Evolutionary conservation across 2,888 invertebrate species (phyloP), one percentile per base, ranked within the genome.

Genomic region (Boloria euphrosyne): DNA sequence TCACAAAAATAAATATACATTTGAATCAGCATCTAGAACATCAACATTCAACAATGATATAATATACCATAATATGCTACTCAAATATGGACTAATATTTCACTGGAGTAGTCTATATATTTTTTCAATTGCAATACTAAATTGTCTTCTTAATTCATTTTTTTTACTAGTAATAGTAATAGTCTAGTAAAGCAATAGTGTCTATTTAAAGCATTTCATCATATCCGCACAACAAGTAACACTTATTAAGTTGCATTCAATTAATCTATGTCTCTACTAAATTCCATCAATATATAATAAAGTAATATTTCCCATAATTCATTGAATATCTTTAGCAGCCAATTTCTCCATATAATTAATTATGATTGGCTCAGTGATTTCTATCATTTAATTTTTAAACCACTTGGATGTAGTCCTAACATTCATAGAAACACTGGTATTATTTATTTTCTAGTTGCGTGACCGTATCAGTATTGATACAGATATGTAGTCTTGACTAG

Each of bases 1-100:
- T 61, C 70, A 71, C 64, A 71, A 71, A 71, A 71, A 69, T 71
- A 71, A 71, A 69, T 71, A 71, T 73, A 73, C 66, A 66, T 68
- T 71, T 72, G 47, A 68, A 47, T 71, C 59, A 46, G 49, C 58
- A 54, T 55, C 66, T 70, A 66, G 66, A 71, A 71, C 67, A 71
- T 69, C 68, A 73, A 73, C 73, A 73, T 69, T 69, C 68, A 73
- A 73, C 73, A 73, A 64, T 69, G 59, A 66, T 68, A 72, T 65
- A 65, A 67, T 59, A 59, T 71, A 63, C 58, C 61, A 49, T 17
- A 49, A 22, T n/a, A n/a, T 17, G 17, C 44, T 49, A 7, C 17
- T 67, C 54, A 50, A 47, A 65, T 65, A 67, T 53, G 49, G 64
- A 62, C 68, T 64, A 61, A 57, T 17, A 65, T n/a, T 18, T 51